Evolutionary conservation across 2,797 vertebrate genomes (phyloP).

Genomic region (Antennarius maculatus): DNA sequence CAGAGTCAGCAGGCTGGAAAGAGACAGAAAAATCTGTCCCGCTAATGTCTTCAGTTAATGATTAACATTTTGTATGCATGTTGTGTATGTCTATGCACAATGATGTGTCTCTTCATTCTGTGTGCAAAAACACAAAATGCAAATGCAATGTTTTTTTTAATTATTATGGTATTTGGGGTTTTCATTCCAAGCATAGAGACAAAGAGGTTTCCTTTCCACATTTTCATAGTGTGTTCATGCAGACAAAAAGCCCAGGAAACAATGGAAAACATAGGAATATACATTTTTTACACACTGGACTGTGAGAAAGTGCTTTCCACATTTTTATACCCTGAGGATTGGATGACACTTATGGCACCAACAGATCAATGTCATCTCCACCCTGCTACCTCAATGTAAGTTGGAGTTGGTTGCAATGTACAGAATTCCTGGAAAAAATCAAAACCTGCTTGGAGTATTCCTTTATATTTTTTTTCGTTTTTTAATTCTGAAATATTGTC

Average conservation of each 20-base stretch:
- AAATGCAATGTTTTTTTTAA: not conserved
- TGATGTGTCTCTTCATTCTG: not conserved
- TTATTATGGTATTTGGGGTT: not conserved
- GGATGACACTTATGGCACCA: slow-evolving; percentile 27
- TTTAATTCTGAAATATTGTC: slow-evolving; percentile 19
- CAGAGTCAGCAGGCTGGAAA: slow-evolving; percentile 26
- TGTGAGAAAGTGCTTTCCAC: not conserved
- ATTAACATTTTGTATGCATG: not conserved
- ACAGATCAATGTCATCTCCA: slow-evolving; percentile 31
- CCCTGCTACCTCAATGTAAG: slow-evolving; percentile 40
- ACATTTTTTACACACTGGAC: slow-evolving; percentile 13
- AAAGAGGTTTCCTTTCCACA: not conserved
- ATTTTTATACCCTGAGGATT: slow-evolving; percentile 15
- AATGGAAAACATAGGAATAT: not conserved
- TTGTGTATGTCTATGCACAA: not conserved
- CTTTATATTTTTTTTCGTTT: not conserved
- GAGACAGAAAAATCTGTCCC: not conserved
- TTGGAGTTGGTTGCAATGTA: slow-evolving; percentile 15
- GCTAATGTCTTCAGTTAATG: not conserved
- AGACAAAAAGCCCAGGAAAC: not conserved
- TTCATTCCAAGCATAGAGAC: not conserved
- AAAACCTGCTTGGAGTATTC: slow-evolving; percentile 24
- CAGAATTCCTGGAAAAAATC: slow-evolving; percentile 11
- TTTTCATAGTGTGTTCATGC: not conserved
- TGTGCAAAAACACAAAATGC: not conserved